phyloP scores from a whole-genome alignment of 2,113 vertebrate species.

The Clarias magur region DNA sequence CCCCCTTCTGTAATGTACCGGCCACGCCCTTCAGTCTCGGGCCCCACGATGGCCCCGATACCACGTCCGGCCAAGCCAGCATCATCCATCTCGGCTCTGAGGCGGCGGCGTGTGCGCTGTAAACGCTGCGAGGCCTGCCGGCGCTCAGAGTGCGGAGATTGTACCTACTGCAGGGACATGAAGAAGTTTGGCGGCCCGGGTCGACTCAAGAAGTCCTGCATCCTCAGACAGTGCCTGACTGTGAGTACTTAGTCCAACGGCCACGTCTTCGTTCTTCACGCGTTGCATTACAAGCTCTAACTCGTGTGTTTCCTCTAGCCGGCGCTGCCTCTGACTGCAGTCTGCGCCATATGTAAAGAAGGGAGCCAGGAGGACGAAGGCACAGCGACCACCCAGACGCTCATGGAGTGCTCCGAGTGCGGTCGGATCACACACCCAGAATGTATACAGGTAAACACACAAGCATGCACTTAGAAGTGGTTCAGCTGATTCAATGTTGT shows the following conservation, averaged over 20 bases:
- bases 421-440: constrained; percentile 91
- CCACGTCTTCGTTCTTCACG: not conserved
- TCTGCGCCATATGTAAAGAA: constrained; percentile 90
- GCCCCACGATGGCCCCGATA: constrained; percentile 73
- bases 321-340: constrained; percentile 89
- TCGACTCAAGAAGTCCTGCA: constrained; percentile 91
- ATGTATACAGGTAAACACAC: constrained; percentile 83
- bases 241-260: constrained; percentile 71
- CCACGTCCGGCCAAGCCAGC: constrained; percentile 71
- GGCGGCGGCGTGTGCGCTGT: constrained; percentile 87
- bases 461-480: not conserved
- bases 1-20: constrained; percentile 65
- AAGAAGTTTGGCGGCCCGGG: constrained; percentile 93
- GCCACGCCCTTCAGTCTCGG: constrained; percentile 59
- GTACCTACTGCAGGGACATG: constrained; percentile 94
- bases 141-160: constrained; percentile 88
- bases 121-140: constrained; percentile 90
- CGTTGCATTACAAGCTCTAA: not conserved
- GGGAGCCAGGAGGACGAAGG: constrained; percentile 84
- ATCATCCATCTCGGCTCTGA: constrained; percentile 83
- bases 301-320: constrained; percentile 75
- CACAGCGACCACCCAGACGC: constrained; percentile 81
- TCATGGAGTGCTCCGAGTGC: constrained; percentile 97
- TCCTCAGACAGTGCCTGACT: constrained; percentile 87
- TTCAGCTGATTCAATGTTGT: constrained; percentile 13